These are phyloP conservation scores for Crocodylus rhombifer DNA, from an alignment of 2,797 vertebrate genomes.

Conservation along the genomic window DNA sequence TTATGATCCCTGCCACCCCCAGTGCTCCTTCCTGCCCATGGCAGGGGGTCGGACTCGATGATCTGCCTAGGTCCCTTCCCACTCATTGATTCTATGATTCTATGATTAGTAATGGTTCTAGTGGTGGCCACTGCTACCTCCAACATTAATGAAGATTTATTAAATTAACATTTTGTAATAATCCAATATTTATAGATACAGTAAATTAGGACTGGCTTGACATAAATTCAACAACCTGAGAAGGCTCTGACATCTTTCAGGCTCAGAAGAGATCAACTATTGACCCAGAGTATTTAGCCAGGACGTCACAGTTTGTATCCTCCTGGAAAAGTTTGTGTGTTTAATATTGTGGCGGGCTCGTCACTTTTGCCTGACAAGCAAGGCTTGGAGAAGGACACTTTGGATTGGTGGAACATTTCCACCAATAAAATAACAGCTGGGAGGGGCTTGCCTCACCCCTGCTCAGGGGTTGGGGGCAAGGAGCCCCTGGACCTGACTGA, in stretches of 20 bases:
- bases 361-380: no score
- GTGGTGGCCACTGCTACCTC: neutral
- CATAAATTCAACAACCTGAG: neutral
- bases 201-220: conserved; percentile 26
- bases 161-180: conserved; percentile 54
- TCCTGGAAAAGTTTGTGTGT: neutral
- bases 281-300: neutral
- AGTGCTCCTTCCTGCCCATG: no score
- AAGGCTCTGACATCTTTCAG: neutral
- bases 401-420: no score
- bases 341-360: neutral
- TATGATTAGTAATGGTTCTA: conserved; percentile 39
- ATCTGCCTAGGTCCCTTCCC: no score
- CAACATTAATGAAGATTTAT: conserved; percentile 60
- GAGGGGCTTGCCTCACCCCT: no score
- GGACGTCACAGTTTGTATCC: neutral
- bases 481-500: no score
- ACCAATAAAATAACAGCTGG: no score
- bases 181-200: conserved; percentile 16
- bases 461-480: no score
- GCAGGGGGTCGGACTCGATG: no score
- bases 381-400: no score
- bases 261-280: neutral
- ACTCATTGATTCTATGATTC: no score
- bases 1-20: no score